Evolutionary conservation across 2,888 invertebrate genomes (phyloP).

Genomic region (Eubasilissa splendida): DNA sequence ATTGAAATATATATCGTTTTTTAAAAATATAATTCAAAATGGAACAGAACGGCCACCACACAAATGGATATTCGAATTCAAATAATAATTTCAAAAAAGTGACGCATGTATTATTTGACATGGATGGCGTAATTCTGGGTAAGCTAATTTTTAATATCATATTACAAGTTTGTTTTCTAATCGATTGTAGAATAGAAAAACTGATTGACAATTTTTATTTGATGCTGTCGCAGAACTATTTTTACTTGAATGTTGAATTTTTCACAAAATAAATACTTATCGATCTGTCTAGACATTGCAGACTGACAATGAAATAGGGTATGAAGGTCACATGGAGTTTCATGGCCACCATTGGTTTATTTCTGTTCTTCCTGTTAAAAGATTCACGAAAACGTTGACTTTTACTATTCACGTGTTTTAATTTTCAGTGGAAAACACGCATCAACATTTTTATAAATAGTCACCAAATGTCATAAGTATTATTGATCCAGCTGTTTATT

Average conservation of each 20-base stretch:
- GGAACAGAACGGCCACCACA: slow-evolving; percentile 29
- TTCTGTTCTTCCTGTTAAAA: slow-evolving; percentile 5
- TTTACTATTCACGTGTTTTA: background rate
- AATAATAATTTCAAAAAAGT: slow-evolving; percentile 65
- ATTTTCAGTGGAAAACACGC: background rate
- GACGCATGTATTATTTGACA: slow-evolving; percentile 76
- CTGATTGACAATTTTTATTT: background rate
- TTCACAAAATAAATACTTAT: no score
- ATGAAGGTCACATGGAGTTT: slow-evolving; percentile 2
- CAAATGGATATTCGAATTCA: background rate
- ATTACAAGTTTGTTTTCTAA: background rate
- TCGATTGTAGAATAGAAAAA: background rate
- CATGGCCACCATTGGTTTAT: slow-evolving; percentile 7
- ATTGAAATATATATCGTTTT: slow-evolving; percentile 8
- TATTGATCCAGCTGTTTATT: no score
- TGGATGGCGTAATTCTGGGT: slow-evolving; percentile 67
- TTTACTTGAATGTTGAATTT: background rate
- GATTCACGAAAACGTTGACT: background rate
- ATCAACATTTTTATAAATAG: background rate
- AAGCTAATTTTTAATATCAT: slow-evolving; percentile 57
- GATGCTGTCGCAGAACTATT: background rate
- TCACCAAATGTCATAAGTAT: background rate
- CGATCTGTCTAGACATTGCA: no score
- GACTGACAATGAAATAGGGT: background rate
- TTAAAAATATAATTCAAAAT: slow-evolving; percentile 7